Base-by-base conservation (phyloP, 2,888 invertebrate genomes). In the Beris chalybata region DNA sequence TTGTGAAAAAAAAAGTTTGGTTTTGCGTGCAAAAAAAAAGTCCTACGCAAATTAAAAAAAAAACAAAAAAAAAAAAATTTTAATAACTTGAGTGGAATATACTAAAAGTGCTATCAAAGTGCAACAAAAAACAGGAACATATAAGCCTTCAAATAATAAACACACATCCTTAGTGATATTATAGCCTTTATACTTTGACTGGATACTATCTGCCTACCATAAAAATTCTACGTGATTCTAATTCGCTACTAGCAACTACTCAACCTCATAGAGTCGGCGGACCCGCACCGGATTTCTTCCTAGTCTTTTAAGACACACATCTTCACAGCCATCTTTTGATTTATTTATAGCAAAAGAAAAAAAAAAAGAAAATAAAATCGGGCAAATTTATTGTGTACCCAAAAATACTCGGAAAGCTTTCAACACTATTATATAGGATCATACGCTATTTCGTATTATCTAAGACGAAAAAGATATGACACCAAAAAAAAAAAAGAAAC, bases 341-440 rank as follows among this genome's bases (percentile, higher is more conserved):
- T 61, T 61, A 61, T 61, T 61, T 61, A 61, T 61, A 61, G 61
- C 61, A 38, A 61, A 58, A 61, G 52, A 7, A 38, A 38, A 58
- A 61, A 61, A 7, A 38, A 38, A 38, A 38, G 1, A 3, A 38
- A 38, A 50, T 31, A 61, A 61, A 61, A 61, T 50, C 38, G 61
- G 50, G 50, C 61, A 61, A 61, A 61, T 61, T 61, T 61, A 61
- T 61, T 61, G 52, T 61, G 61, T 50, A 52, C 50, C 61, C 61
- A 61, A 61, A 59, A 61, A 61, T 52, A 50, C 38, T n/a, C 43
- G 52, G 50, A 47, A 50, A 61, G 61, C 61, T 61, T 38, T 61
- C 11, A 38, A 50, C 15, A 13, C 38, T 61, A 22, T 22, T 22
- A 22, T 22, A 22, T 50, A 50, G 15, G 45, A 29, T 15, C 52